Percentiles rank a stretch among this genome's conserved stretches.
These are phyloP conservation scores for Clarias laeviceps DNA, from an alignment of 2,797 vertebrate genomes.

Conservation along the genomic window DNA sequence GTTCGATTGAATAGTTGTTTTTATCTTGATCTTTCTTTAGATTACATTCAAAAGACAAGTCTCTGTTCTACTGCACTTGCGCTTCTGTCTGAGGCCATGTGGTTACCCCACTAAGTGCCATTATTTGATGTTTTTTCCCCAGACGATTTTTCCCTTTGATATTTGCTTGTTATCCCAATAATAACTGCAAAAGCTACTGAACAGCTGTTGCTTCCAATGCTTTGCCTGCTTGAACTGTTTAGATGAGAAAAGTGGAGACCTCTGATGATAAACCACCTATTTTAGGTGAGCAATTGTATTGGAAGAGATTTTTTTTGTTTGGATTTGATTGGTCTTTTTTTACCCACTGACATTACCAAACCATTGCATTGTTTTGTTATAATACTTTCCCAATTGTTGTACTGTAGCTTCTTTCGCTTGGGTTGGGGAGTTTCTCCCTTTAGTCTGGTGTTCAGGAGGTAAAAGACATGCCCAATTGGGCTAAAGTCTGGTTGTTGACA, in stretches of 20 bases:
- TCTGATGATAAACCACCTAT: not conserved
- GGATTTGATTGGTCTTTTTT: not conserved
- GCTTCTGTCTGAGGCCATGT: not conserved
- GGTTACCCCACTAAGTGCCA: not conserved
- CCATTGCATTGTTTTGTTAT: not conserved
- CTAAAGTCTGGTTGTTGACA: not conserved
- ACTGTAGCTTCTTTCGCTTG: not conserved
- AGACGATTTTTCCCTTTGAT: not conserved
- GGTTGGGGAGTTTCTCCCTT: not conserved
- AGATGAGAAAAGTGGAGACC: not conserved
- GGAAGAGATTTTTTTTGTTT: too few species aligned
- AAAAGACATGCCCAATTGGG: not conserved
- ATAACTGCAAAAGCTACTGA: not conserved
- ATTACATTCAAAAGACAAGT: not conserved
- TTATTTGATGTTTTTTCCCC: not conserved
- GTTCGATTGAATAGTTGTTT: not conserved
- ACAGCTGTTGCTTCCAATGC: constrained; percentile 22
- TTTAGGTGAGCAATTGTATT: not conserved
- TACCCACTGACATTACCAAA: not conserved
- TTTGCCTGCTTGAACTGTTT: constrained; percentile 5
- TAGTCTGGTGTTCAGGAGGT: not conserved
- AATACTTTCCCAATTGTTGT: not conserved
- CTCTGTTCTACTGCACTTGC: constrained; percentile 14
- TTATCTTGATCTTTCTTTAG: not conserved
- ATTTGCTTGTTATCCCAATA: not conserved